A percentile compares a stretch with the other conserved stretches of the same genome.
Conservation (phyloP, 2,888 invertebrate genomes). For the Meghimatium bilineatum region DNA sequence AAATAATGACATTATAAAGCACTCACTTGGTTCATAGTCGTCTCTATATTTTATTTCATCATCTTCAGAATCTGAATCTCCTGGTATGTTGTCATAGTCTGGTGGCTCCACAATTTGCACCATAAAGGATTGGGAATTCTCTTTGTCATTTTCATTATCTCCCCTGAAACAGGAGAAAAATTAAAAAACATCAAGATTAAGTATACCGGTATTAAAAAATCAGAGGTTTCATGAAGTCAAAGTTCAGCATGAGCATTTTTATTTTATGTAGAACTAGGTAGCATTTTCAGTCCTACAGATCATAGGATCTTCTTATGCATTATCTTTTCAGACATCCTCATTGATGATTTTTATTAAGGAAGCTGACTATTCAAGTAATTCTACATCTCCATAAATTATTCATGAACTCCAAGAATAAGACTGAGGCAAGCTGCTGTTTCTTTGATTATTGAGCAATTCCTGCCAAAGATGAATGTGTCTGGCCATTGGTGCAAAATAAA, state of each 20-base stretch:
- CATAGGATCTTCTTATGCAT: no score
- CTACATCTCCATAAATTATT: no score
- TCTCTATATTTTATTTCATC: slow-evolving; percentile 70
- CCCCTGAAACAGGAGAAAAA: slow-evolving; percentile 40
- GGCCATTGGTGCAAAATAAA: no score
- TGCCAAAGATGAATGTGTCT: no score
- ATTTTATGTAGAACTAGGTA: no score
- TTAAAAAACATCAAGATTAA: neutral
- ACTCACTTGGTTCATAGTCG: slow-evolving; percentile 63
- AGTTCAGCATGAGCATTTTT: neutral
- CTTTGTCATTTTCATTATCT: slow-evolving; percentile 59
- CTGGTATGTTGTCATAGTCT: slow-evolving; percentile 55
- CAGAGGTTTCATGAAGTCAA: neutral
- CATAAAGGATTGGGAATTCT: slow-evolving; percentile 56
- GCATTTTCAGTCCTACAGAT: no score
- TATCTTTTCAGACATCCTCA: no score
- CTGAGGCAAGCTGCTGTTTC: no score
- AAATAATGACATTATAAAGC: neutral
- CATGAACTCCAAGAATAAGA: no score
- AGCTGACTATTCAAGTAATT: no score
- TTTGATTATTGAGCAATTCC: no score
- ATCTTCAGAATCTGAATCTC: slow-evolving; percentile 70
- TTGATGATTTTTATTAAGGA: no score
- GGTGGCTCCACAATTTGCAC: slow-evolving; percentile 49
- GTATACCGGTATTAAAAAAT: neutral